Evolutionary conservation across 2,113 vertebrate species (phyloP).

Genomic region (Lepisosteus oculatus): DNA sequence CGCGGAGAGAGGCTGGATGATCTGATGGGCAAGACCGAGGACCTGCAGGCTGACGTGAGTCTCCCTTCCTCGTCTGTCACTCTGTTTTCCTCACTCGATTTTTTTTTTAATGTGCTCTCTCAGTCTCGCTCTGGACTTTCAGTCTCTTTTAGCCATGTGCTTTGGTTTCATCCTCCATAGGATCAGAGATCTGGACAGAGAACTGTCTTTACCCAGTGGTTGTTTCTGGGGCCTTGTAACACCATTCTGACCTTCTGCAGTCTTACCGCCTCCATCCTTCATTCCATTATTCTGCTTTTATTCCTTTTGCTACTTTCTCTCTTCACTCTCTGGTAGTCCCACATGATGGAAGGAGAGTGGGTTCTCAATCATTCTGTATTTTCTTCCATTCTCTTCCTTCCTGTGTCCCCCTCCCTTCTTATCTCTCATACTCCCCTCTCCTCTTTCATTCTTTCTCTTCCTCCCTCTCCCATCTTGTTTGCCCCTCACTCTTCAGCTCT

Average conservation of each 20-base stretch:
- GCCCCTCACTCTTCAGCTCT: neutral
- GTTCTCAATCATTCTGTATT: neutral
- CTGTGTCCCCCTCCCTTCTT: neutral
- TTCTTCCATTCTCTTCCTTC: slow-evolving; percentile 1
- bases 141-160: neutral
- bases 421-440: neutral
- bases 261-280: no score
- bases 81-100: neutral
- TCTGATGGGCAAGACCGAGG: slow-evolving; percentile 83
- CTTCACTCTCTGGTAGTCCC: no score
- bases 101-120: neutral
- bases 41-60: slow-evolving; percentile 84
- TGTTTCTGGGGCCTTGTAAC: no score
- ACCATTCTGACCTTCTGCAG: no score
- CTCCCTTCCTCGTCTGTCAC: neutral
- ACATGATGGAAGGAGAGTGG: no score
- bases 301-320: no score
- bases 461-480: neutral
- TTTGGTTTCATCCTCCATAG: neutral
- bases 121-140: neutral
- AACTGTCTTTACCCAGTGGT: no score
- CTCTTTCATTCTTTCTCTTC: neutral
- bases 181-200: no score
- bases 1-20: slow-evolving; percentile 85
- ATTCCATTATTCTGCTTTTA: no score